Evolutionary conservation across 1,140 invertebrate species (phyloP).

Genomic region (Pteromalus puparum): DNA sequence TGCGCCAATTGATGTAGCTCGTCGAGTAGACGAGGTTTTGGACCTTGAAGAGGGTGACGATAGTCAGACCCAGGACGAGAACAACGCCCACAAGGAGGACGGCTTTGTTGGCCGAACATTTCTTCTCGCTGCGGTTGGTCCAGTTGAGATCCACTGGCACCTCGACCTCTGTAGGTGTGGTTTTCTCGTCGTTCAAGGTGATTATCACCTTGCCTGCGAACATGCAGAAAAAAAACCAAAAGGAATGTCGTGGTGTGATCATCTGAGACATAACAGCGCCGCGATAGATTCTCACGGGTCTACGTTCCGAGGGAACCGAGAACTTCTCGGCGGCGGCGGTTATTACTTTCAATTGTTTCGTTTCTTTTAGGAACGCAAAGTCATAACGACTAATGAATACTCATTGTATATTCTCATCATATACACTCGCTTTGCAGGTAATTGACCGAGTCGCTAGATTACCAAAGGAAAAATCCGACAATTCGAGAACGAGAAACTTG

Average conservation of each 20-base stretch:
- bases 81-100: slow-evolving; percentile 31
- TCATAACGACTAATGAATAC: not conserved
- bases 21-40: slow-evolving; percentile 51
- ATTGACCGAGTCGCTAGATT: not conserved
- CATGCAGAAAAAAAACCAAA: slow-evolving; percentile 18
- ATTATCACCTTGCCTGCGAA: slow-evolving; percentile 52
- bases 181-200: slow-evolving; percentile 54
- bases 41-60: slow-evolving; percentile 49
- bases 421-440: not conserved
- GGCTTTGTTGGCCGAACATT: slow-evolving; percentile 34
- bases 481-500: not conserved
- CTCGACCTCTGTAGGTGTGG: slow-evolving; percentile 50
- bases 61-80: slow-evolving; percentile 41
- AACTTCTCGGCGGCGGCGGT: not conserved
- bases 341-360: slow-evolving; percentile 26
- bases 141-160: slow-evolving; percentile 51
- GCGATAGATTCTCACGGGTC: slow-evolving; percentile 12
- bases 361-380: not conserved
- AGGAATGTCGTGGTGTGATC: slow-evolving; percentile 45
- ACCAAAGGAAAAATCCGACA: no score
- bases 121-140: slow-evolving; percentile 38
- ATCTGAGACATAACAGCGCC: slow-evolving; percentile 33
- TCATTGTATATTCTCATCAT: not conserved
- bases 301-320: slow-evolving; percentile 17
- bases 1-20: slow-evolving; percentile 48